Base-by-base conservation (phyloP, 2,113 vertebrate genomes). In the Puntigrus tetrazona region DNA sequence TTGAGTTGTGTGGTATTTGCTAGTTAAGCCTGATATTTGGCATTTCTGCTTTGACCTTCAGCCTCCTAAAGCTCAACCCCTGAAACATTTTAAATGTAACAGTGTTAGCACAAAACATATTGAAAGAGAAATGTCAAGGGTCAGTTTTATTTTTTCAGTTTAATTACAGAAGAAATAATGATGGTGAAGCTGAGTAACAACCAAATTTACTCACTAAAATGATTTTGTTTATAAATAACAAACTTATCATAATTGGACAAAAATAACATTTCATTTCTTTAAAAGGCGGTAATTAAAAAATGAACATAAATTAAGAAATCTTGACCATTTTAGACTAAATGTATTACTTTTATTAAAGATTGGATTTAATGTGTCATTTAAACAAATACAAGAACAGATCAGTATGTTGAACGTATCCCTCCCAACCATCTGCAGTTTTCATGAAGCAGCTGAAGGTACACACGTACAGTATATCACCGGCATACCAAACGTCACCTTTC, bases 401-500 rank as follows among this genome's bases (percentile, higher is more conserved):
- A 55, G 47, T 25, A 3, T 57, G 14, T 29, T 31, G 47, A n/a
- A n/a, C n/a, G n/a, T n/a, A n/a, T n/a, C 4, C 2, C 50, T 52
- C 5, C 27, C 20, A 11, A 61, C 1, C 50, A 43, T 38, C 34
- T 61, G 76, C 55, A 61, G 34, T 59, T 59, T 78, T 78, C 3
- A 61, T 8, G 29, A 20, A 78, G 55, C 55, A 61, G 76, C 14
- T 61, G 9, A 78, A 65, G 18, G 47, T 6, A 47, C 29, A 45
- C 57, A 34, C 18, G 3, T 34, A 80, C 78, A 80, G 78, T 80
- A 65, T 31, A 38, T 41, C 31, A 41, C 1, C 76, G 57, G 34
- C 72, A 79, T 85, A 77, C 82, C 84, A 83, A 83, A 65, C 9
- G 14, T 81, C 81, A 72, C 29, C 57, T 86, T 86, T 86, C 76